phyloP scores from a whole-genome alignment of 2,888 invertebrate species.

The Thecocarcelia acutangulata region DNA sequence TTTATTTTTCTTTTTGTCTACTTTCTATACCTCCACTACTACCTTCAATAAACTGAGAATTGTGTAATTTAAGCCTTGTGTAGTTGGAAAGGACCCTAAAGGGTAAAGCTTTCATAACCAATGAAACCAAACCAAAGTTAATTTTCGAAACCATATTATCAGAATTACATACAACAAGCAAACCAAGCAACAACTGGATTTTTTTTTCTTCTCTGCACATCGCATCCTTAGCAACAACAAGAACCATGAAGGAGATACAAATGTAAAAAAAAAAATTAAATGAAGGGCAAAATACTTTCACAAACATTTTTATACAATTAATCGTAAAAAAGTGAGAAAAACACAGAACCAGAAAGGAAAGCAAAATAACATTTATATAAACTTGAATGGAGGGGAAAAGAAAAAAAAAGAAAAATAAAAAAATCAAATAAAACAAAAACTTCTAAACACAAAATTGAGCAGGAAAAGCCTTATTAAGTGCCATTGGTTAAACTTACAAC shows the following conservation, averaged over 20 bases:
- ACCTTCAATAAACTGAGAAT: conserved; percentile 57
- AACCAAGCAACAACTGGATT: conserved; percentile 2
- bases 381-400: neutral
- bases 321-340: conserved; percentile 13
- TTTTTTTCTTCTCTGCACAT: neutral
- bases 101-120: conserved; percentile 67
- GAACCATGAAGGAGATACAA: conserved; percentile 9
- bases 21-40: conserved; percentile 30
- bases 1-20: neutral
- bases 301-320: conserved; percentile 42
- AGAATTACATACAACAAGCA: conserved; percentile 24
- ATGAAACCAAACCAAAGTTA: conserved; percentile 66
- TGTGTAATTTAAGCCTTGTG: conserved; percentile 60
- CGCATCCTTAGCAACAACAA: conserved; percentile 14
- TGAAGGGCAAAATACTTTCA: conserved; percentile 13
- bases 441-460: conserved; percentile 26
- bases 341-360: neutral
- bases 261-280: neutral
- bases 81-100: conserved; percentile 36
- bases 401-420: neutral
- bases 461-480: conserved; percentile 51
- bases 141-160: conserved; percentile 64
- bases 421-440: conserved; percentile 11
- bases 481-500: conserved; percentile 38
- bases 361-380: conserved; percentile 1